phyloP scores from a whole-genome alignment of 2,113 vertebrate species.

The Erythrocebus patas region DNA sequence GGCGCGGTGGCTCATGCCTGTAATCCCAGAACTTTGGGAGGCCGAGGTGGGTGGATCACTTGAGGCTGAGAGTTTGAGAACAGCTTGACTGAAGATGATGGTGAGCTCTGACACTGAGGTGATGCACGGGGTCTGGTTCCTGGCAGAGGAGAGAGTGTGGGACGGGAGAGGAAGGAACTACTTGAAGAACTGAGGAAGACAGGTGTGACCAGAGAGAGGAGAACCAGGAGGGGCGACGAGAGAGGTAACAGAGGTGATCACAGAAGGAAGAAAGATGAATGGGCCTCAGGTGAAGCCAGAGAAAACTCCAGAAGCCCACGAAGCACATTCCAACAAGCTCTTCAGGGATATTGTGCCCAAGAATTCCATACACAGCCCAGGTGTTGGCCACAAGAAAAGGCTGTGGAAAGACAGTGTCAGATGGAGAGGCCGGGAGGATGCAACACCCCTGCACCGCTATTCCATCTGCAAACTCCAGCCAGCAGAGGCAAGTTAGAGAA shows the following conservation, averaged over 20 bases:
- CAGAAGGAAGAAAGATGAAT: neutral
- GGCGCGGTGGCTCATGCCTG: no score
- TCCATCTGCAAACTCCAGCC: neutral
- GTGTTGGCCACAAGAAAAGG: neutral
- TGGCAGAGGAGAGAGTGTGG: neutral
- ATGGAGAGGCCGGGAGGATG: no score
- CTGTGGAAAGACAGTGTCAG: neutral
- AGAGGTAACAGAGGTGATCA: neutral
- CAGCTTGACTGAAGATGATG: neutral
- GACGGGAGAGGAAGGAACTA: neutral
- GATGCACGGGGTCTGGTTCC: neutral
- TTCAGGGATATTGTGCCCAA: neutral
- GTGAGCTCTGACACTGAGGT: neutral
- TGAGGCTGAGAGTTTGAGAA: no score
- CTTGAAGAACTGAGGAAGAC: neutral
- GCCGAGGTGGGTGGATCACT: no score
- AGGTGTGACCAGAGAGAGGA: neutral
- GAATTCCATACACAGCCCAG: neutral
- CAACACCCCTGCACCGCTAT: no score
- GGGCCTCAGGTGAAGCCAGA: neutral
- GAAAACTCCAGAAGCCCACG: neutral
- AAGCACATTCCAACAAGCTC: neutral
- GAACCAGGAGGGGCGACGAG: neutral
- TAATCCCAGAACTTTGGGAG: no score
- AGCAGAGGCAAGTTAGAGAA: no score